Percentiles rank a stretch among this genome's conserved stretches.
These are phyloP conservation scores for Dryobates pubescens DNA, from an alignment of 2,797 vertebrate genomes.

Conservation along the genomic window DNA sequence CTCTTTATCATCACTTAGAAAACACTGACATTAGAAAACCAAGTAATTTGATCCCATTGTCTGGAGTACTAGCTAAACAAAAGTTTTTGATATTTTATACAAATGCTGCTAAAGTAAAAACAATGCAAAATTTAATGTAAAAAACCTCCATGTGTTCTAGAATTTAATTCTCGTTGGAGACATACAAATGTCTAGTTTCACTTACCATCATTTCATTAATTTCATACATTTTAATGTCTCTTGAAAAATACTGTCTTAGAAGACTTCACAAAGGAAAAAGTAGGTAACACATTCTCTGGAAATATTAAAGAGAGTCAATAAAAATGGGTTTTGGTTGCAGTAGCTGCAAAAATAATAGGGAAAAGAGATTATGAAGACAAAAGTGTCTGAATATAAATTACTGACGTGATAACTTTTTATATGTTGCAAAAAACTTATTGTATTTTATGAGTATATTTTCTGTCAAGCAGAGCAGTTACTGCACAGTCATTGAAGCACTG, in stretches of 20 bases:
- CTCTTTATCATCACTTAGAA: neutral
- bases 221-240: neutral
- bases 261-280: neutral
- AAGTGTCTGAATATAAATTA: neutral
- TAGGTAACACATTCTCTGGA: neutral
- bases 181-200: neutral
- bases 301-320: neutral
- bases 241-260: neutral
- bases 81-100: neutral
- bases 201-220: neutral
- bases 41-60: neutral
- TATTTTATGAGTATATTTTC: neutral
- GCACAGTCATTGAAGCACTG: neutral
- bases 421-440: neutral
- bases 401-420: neutral
- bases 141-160: accelerated
- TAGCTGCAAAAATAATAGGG: neutral
- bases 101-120: neutral
- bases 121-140: neutral
- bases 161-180: neutral
- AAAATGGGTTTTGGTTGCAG: neutral
- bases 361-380: neutral
- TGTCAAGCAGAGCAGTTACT: neutral
- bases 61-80: neutral
- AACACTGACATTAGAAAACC: neutral